phyloP scores from a whole-genome alignment of 2,797 vertebrate species.

The Champsocephalus gunnari region DNA sequence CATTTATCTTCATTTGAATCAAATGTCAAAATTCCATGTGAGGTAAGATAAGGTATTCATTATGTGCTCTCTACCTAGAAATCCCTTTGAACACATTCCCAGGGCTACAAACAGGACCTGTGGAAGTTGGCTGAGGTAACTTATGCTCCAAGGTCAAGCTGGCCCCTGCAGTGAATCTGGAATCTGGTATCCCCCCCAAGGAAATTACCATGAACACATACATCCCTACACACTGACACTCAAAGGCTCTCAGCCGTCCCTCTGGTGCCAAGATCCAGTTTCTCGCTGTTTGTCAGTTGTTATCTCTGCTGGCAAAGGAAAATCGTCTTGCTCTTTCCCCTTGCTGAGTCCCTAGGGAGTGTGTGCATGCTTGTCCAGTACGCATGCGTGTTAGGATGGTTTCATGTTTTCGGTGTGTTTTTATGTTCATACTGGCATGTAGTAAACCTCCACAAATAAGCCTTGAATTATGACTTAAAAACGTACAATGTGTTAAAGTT shows the following conservation, averaged over 20 bases:
- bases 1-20: constrained; percentile 17
- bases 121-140: constrained; percentile 45
- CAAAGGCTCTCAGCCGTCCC: constrained; percentile 38
- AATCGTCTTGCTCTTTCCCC: constrained; percentile 33
- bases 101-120: constrained; percentile 50
- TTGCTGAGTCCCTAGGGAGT: not conserved
- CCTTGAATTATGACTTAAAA: not conserved
- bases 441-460: not conserved
- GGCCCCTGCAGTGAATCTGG: constrained; percentile 27
- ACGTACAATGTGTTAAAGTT: constrained; percentile 4
- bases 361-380: not conserved
- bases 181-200: constrained; percentile 28
- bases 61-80: constrained; percentile 32
- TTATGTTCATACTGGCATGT: not conserved
- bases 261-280: constrained; percentile 55
- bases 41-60: constrained; percentile 30
- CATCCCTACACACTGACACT: constrained; percentile 37
- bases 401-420: constrained; percentile 15
- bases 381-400: not conserved
- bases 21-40: constrained; percentile 4
- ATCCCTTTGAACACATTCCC: constrained; percentile 52
- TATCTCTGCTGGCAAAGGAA: constrained; percentile 54
- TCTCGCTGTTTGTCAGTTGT: constrained; percentile 62
- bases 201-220: constrained; percentile 56
- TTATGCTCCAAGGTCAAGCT: constrained; percentile 50